Percentiles rank a stretch among this genome's conserved stretches.
phyloP scores from a whole-genome alignment of 2,888 invertebrate species.

The Drosophila hamatofila region DNA sequence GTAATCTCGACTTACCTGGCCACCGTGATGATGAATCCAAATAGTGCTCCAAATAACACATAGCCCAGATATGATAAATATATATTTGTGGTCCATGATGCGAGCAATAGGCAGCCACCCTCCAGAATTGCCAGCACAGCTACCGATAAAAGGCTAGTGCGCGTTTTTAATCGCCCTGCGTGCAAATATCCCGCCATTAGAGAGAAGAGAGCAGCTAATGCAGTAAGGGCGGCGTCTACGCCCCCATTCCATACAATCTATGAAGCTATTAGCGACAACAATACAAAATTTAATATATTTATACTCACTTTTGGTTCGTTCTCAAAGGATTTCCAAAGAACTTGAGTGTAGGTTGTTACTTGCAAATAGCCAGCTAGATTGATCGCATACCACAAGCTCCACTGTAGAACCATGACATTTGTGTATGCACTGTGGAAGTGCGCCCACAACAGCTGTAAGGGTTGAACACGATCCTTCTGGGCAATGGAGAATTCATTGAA shows the following conservation, averaged over 20 bases:
- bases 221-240: conserved; percentile 91
- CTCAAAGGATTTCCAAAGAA: conserved; percentile 88
- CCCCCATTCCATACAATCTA: conserved; percentile 89
- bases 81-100: conserved; percentile 87
- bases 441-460: conserved; percentile 86
- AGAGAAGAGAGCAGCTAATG: conserved; percentile 88
- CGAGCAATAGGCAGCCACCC: conserved; percentile 87
- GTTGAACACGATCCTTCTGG: conserved; percentile 9
- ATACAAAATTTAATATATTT: too few species aligned
- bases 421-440: conserved; percentile 88
- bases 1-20: conserved; percentile 70
- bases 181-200: conserved; percentile 86
- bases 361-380: conserved; percentile 90
- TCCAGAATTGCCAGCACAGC: conserved; percentile 86
- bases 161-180: conserved; percentile 78
- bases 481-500: neutral
- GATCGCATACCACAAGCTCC: conserved; percentile 92
- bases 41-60: conserved; percentile 91
- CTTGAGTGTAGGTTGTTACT: conserved; percentile 89
- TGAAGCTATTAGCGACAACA: neutral
- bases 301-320: conserved; percentile 77
- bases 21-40: conserved; percentile 87
- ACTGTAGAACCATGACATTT: conserved; percentile 88
- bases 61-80: conserved; percentile 92
- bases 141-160: conserved; percentile 85